Conservation (phyloP, 2,113 vertebrate species). For the Oncorhynchus masou region DNA sequence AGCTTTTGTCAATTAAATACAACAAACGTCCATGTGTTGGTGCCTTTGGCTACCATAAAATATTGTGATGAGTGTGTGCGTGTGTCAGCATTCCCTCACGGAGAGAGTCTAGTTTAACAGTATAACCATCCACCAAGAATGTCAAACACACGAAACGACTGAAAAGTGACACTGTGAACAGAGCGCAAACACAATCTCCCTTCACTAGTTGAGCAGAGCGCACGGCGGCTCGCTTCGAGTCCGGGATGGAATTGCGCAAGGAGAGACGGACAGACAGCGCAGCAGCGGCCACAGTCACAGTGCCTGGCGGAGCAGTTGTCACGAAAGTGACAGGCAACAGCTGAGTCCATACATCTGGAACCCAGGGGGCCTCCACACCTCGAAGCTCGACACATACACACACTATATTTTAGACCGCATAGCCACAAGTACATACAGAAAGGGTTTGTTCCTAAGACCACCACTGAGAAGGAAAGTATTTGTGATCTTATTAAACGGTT, state of each 20-base stretch:
- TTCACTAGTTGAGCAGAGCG: constrained; percentile 30
- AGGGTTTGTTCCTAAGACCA: background rate
- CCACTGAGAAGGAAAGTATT: background rate
- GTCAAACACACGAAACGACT: constrained; percentile 17
- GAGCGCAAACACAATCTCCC: constrained; percentile 48
- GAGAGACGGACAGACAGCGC: background rate
- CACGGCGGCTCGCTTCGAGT: no score
- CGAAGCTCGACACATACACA: constrained; percentile 31
- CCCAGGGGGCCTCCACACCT: constrained; percentile 57
- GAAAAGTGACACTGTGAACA: background rate
- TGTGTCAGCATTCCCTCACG: constrained; percentile 29
- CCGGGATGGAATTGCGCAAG: background rate
- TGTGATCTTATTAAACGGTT: constrained; percentile 1
- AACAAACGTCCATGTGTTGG: constrained; percentile 16
- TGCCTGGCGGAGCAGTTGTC: constrained; percentile 81
- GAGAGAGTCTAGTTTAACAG: constrained; percentile 20
- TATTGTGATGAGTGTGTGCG: constrained; percentile 16
- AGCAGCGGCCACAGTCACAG: constrained; percentile 50
- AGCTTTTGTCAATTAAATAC: constrained; percentile 42
- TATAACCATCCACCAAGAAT: constrained; percentile 20
- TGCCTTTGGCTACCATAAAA: no score
- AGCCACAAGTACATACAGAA: background rate
- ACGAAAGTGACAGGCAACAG: constrained; percentile 91
- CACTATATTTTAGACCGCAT: constrained; percentile 22
- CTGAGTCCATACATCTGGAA: constrained; percentile 89